Base-by-base conservation (phyloP, 2,797 vertebrate genomes). In the Sebastes ruberrimus region DNA sequence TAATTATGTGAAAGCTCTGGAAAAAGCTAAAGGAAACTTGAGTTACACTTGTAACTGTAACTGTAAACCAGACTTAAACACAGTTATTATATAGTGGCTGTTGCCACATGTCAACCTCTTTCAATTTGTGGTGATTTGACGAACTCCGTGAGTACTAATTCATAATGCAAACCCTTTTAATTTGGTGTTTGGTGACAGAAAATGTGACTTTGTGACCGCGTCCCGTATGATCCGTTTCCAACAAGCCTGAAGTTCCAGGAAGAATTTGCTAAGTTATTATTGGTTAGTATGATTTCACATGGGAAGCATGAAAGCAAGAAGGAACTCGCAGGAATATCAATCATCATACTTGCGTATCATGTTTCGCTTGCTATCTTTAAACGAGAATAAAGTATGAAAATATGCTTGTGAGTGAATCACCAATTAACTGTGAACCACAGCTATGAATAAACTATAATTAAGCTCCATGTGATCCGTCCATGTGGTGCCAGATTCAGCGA, bases 401-500 rank as follows among this genome's bases (percentile, higher is more conserved):
- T 60, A 66, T 38, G 22, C 27, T 35, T 14, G 18, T 67, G 52
- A 38, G 38, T 30, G 38, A 66, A 80, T n/a, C 42, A 63, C 6
- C 18, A 56, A 30, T 81, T 46, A 7, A 35, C 38, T 64, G 38
- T 53, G n/a, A 84, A 23, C 33, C 55, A 23, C 16, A 46, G 32
- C 20, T 28, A 59, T 16, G 56, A 74, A 55, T 56, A 72, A 72
- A 69, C 70, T 65, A 23, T 81, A 80, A 85, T 88, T 65, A 72
- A 23, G 30, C n/a, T 62, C 30, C 46, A 72, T 62, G 67, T 72
- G 66, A 74, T 78, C 66, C 18, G 3, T 63, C 42, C n/a, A n/a
- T 59, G 27, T 38, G 0, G 22, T 70, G 59, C 32, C 52, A 76
- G 55, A 62, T 11, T 42, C 16, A 28, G 49, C 1, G 2, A 33